Percentiles rank a stretch among this genome's conserved stretches.
phyloP scores from a whole-genome alignment of 2,888 invertebrate genomes.

The Notodonta dromedarius region DNA sequence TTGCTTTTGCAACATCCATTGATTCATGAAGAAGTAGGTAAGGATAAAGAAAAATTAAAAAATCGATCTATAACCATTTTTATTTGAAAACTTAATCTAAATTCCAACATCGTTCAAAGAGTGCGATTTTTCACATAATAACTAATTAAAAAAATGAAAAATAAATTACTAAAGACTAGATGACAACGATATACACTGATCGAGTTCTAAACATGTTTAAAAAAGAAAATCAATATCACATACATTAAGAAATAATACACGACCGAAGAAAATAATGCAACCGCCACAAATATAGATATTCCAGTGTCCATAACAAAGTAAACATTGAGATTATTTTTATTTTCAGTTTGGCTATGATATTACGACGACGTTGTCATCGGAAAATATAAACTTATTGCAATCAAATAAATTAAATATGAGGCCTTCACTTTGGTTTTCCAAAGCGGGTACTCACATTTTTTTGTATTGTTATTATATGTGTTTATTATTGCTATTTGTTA shows the following conservation, averaged over 20 bases:
- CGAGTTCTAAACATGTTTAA: conserved; percentile 46
- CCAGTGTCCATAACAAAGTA: not conserved
- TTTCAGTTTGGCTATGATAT: not conserved
- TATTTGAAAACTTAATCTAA: conserved; percentile 78
- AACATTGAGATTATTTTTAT: no score
- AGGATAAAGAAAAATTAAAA: conserved; percentile 35
- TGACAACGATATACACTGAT: conserved; percentile 66
- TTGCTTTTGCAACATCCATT: no score
- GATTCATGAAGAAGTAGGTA: not conserved
- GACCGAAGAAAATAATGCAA: conserved; percentile 19
- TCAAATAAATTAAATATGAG: no score
- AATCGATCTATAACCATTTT: conserved; percentile 68
- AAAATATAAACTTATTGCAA: no score
- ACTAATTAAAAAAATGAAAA: conserved; percentile 49
- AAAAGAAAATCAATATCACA: conserved; percentile 54
- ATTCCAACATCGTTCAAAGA: conserved; percentile 65
- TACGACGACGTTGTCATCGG: no score
- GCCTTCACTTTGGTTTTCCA: no score
- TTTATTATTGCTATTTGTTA: no score
- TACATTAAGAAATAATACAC: conserved; percentile 38
- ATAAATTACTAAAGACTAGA: conserved; percentile 81
- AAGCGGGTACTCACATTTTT: no score
- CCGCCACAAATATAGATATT: not conserved
- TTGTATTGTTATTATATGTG: no score
- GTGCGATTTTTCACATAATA: conserved; percentile 49